Conservation (phyloP, 2,888 invertebrate genomes). For the Drosophila rellima region DNA sequence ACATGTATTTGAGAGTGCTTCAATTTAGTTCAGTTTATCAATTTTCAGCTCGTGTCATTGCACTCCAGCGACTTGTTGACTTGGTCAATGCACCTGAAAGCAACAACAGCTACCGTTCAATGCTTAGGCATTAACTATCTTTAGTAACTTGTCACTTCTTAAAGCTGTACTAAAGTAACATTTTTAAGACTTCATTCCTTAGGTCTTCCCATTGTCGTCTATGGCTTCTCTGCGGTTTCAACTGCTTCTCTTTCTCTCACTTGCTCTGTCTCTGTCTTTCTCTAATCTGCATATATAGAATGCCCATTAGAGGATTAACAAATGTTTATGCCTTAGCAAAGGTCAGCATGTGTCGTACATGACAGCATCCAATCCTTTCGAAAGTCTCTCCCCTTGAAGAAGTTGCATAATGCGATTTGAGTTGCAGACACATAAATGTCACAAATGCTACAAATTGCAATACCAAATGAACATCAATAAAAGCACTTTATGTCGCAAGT, state of each 20-base stretch:
- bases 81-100: constrained; percentile 25
- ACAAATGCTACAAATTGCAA: constrained; percentile 80
- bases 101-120: constrained; percentile 19
- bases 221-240: constrained; percentile 46
- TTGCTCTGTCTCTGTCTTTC: neutral
- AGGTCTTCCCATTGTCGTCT: constrained; percentile 2
- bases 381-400: constrained; percentile 30
- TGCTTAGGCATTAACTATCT: constrained; percentile 13
- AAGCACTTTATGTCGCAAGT: constrained; percentile 80
- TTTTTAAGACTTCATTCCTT: constrained; percentile 49
- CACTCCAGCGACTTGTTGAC: constrained; percentile 22
- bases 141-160: constrained; percentile 18
- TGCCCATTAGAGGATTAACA: constrained; percentile 44
- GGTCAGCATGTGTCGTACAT: constrained; percentile 27
- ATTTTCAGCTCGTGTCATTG: constrained; percentile 29
- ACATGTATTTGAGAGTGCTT: constrained; percentile 8
- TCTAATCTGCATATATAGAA: constrained; percentile 10
- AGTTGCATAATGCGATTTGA: constrained; percentile 74
- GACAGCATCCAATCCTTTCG: constrained; percentile 21
- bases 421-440: constrained; percentile 80
- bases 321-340: constrained; percentile 18
- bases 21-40: neutral
- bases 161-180: constrained; percentile 33
- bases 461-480: constrained; percentile 80
- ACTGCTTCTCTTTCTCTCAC: neutral